Evolutionary conservation across 2,113 vertebrate genomes (phyloP).

Genomic region (Solenodon paradoxus): DNA sequence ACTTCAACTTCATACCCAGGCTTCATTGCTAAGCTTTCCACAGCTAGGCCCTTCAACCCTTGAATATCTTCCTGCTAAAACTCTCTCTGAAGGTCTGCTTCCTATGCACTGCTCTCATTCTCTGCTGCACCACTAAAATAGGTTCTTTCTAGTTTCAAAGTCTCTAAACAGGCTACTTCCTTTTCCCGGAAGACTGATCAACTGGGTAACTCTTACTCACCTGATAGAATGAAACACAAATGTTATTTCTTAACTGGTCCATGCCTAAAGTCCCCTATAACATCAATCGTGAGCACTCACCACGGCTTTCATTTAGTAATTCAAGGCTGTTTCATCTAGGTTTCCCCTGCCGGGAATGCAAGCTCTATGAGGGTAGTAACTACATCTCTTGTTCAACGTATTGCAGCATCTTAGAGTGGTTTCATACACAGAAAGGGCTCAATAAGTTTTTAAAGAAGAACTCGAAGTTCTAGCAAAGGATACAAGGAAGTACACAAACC

Average conservation of each 20-base stretch:
- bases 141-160: neutral
- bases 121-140: neutral
- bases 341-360: neutral
- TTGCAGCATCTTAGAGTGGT: neutral
- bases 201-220: neutral
- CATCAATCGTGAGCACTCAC: neutral
- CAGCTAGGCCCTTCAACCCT: neutral
- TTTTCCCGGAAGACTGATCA: neutral
- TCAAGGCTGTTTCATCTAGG: neutral
- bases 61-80: neutral
- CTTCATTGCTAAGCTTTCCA: neutral
- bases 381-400: neutral
- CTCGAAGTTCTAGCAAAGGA: neutral
- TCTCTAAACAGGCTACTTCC: neutral
- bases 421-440: neutral
- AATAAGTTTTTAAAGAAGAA: neutral
- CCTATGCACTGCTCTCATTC: neutral
- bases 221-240: neutral
- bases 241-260: neutral
- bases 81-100: neutral
- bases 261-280: neutral
- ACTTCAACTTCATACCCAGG: neutral
- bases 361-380: neutral
- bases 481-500: neutral
- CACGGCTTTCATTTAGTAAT: neutral